Conservation (phyloP, 2,113 vertebrate genomes). For the Sceloporus tristichus region DNA sequence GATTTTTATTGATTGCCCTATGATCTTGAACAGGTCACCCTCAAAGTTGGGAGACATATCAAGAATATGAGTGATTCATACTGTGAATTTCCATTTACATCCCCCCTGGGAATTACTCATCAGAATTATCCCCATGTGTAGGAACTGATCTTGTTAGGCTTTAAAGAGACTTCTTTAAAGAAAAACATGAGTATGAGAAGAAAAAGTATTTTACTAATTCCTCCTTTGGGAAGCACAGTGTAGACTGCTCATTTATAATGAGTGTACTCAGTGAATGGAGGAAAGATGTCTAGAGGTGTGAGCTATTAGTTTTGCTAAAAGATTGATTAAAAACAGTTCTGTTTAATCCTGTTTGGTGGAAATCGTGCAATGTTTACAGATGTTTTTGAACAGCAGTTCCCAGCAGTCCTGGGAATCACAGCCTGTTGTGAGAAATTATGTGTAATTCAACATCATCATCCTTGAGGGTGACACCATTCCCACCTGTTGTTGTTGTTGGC, state of each 20-base stretch:
- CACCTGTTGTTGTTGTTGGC: too few species aligned
- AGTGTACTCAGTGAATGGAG: not conserved
- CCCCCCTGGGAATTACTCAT: not conserved
- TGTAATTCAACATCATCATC: too few species aligned
- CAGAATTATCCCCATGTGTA: not conserved
- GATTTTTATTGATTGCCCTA: too few species aligned
- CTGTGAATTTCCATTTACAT: not conserved
- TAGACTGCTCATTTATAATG: not conserved
- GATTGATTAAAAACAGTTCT: not conserved
- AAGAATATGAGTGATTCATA: not conserved
- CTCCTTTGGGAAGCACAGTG: not conserved
- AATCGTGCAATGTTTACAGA: too few species aligned
- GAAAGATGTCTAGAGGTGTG: not conserved
- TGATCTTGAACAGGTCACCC: not conserved
- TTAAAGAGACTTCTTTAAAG: not conserved
- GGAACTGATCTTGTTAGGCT: too few species aligned
- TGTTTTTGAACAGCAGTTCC: too few species aligned
- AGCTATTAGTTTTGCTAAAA: not conserved
- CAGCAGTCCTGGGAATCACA: too few species aligned
- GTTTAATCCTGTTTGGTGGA: too few species aligned
- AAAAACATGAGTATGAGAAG: not conserved
- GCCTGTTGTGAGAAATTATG: too few species aligned
- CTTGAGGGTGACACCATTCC: too few species aligned
- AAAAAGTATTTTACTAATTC: not conserved
- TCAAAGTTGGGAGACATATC: too few species aligned